Evolutionary conservation across 2,113 vertebrate genomes (phyloP).

Genomic region (Elanoides forficatus): DNA sequence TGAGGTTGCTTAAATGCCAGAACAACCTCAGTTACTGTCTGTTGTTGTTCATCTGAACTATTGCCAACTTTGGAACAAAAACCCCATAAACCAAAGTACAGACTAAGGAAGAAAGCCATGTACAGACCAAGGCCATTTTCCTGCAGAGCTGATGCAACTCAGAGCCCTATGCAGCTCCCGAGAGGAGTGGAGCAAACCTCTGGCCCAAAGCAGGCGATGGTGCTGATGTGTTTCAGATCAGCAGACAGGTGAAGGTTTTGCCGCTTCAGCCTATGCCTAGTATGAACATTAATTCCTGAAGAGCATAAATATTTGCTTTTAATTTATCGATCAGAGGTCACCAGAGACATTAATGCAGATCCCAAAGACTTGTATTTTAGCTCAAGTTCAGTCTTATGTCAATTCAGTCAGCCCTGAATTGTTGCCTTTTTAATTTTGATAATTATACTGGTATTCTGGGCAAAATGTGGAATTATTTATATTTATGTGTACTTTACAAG

Average conservation of each 20-base stretch:
- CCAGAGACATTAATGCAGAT: not conserved
- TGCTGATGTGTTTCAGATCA: fast-evolving
- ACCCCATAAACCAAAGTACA: not conserved
- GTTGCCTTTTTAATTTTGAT: not conserved
- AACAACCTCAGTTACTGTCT: not conserved
- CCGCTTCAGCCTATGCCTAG: not conserved
- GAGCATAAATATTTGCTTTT: not conserved
- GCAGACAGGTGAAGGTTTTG: not conserved
- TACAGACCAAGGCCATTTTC: not conserved
- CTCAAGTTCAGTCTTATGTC: not conserved
- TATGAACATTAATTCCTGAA: not conserved
- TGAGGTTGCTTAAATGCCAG: not conserved
- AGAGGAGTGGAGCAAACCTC: not conserved
- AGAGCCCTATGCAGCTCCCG: not conserved
- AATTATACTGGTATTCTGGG: not conserved
- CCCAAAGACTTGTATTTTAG: not conserved
- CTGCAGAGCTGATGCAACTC: not conserved
- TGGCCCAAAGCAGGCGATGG: fast-evolving
- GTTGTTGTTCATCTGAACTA: not conserved
- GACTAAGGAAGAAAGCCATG: not conserved
- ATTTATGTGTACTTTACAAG: not conserved
- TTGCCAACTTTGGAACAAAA: not conserved
- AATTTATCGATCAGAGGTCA: not conserved
- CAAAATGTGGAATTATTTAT: not conserved
- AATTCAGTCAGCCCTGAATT: not conserved